phyloP scores from a whole-genome alignment of 2,888 invertebrate genomes.

The Orthosia cruda region DNA sequence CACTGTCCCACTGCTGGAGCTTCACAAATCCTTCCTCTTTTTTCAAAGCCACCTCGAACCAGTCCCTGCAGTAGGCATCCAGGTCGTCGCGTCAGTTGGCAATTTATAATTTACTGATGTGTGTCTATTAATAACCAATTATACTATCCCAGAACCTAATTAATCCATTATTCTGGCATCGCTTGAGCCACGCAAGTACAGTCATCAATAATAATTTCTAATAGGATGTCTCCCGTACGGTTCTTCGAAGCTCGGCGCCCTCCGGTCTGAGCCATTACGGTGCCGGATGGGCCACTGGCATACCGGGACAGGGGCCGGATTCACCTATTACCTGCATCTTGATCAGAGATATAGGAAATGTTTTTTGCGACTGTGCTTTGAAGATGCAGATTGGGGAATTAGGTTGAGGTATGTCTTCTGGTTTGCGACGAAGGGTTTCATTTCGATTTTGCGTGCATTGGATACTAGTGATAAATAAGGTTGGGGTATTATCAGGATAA shows the following conservation, averaged over 20 bases:
- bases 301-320: constrained; percentile 64
- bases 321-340: constrained; percentile 56
- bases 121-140: constrained; percentile 6
- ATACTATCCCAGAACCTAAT: constrained; percentile 32
- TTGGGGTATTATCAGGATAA: neutral
- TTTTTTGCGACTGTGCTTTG: constrained; percentile 23
- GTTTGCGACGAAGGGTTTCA: neutral
- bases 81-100: too few relatives aligned
- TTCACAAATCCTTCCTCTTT: too few relatives aligned
- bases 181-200: constrained; percentile 39
- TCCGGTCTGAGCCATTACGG: constrained; percentile 70
- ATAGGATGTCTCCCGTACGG: constrained; percentile 71
- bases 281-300: constrained; percentile 64
- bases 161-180: constrained; percentile 50
- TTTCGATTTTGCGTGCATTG: neutral
- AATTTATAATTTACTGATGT: too few relatives aligned
- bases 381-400: constrained; percentile 31
- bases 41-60: too few relatives aligned
- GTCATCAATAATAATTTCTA: constrained; percentile 70
- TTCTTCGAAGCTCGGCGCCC: constrained; percentile 75
- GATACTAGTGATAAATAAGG: neutral
- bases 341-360: constrained; percentile 52
- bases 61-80: too few relatives aligned
- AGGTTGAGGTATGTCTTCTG: neutral
- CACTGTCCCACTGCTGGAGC: too few relatives aligned